These are phyloP conservation scores for Lymantria dispar DNA, from an alignment of 2,888 invertebrate genomes.

Conservation along the genomic window DNA sequence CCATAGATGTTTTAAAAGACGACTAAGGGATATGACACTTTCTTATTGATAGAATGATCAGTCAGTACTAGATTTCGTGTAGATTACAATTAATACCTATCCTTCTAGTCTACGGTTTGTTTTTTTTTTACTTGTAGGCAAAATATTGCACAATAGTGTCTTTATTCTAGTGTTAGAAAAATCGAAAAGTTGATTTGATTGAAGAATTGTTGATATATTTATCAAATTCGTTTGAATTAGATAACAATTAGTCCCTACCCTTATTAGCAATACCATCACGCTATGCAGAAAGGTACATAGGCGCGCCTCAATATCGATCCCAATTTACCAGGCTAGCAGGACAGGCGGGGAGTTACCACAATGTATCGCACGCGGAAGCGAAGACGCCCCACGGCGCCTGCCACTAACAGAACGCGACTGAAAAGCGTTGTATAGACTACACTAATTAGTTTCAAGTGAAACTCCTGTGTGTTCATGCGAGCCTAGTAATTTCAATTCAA, in stretches of 20 bases:
- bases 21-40: no score
- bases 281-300: slow-evolving; percentile 27
- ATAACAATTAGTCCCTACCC: slow-evolving; percentile 1
- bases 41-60: no score
- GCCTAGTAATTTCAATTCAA: slow-evolving; percentile 48
- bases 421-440: slow-evolving; percentile 36
- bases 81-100: no score
- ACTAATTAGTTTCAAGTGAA: slow-evolving; percentile 42
- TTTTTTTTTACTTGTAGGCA: no score
- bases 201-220: neutral
- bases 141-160: no score
- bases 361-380: slow-evolving; percentile 38
- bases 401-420: slow-evolving; percentile 46
- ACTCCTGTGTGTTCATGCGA: slow-evolving; percentile 59
- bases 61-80: no score
- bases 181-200: neutral
- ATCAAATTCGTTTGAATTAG: neutral
- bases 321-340: slow-evolving; percentile 47
- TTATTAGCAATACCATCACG: slow-evolving; percentile 29
- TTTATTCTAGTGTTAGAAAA: no score
- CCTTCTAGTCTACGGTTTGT: no score
- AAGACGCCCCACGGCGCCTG: slow-evolving; percentile 60
- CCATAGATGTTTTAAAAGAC: no score
- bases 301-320: slow-evolving; percentile 41
- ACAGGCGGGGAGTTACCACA: slow-evolving; percentile 41